These are phyloP conservation scores for Norana najaformis DNA, from an alignment of 2,888 invertebrate genomes.

Conservation along the genomic window DNA sequence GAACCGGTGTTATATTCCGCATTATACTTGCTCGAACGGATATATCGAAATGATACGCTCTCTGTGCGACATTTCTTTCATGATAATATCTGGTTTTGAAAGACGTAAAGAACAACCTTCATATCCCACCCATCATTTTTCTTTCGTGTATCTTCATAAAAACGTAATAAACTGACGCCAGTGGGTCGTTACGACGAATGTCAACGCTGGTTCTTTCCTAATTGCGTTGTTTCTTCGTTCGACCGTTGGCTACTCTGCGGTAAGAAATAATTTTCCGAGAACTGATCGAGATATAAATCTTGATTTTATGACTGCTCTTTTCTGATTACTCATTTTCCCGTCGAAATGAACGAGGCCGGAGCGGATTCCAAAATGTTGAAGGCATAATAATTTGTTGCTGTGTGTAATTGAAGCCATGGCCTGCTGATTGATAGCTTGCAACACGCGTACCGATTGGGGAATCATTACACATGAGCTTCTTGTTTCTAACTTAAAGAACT, in stretches of 20 bases:
- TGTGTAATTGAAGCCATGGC: too few species aligned
- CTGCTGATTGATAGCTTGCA: too few species aligned
- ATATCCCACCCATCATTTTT: not conserved
- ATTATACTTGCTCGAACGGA: not conserved
- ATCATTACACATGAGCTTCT: too few species aligned
- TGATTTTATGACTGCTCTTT: not conserved
- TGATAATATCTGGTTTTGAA: not conserved
- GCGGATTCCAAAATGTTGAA: too few species aligned
- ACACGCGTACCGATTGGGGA: too few species aligned
- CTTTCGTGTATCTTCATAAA: not conserved
- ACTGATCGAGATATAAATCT: not conserved
- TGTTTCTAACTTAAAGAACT: too few species aligned
- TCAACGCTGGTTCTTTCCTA: not conserved
- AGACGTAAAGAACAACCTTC: not conserved
- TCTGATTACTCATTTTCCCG: too few species aligned
- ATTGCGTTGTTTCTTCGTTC: not conserved
- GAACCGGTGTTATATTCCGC: too few species aligned
- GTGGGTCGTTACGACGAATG: not conserved
- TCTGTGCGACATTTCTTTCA: not conserved
- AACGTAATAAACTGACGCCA: not conserved
- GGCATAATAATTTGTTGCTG: too few species aligned
- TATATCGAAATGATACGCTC: not conserved
- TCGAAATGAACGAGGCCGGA: too few species aligned
- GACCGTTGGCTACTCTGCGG: not conserved
- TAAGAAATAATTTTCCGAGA: not conserved